These are phyloP conservation scores for Motacilla tschutschensis DNA, from an alignment of 2,113 vertebrate genomes.

Conservation along the genomic window DNA sequence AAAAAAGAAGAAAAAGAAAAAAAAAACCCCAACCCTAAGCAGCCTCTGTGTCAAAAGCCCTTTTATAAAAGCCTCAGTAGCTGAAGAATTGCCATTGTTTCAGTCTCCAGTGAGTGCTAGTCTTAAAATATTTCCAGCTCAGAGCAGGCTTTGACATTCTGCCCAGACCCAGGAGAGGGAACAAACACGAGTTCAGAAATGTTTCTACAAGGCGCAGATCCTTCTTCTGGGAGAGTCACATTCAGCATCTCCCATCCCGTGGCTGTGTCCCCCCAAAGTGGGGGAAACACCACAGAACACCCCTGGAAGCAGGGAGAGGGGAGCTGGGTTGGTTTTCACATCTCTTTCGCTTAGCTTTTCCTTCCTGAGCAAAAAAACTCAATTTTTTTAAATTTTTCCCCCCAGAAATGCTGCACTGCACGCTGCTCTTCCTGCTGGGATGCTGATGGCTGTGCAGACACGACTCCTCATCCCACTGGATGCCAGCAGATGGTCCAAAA, in stretches of 20 bases:
- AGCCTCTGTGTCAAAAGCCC: conserved; percentile 50
- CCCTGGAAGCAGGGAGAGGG: not conserved
- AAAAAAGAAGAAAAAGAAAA: accelerated
- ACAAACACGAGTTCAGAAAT: conserved; percentile 21
- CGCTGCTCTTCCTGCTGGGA: not conserved
- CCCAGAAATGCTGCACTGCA: not conserved
- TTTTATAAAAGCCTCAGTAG: conserved; percentile 46
- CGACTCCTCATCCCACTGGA: accelerated
- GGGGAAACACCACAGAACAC: not conserved
- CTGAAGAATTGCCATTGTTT: conserved; percentile 62
- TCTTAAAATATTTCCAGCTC: conserved; percentile 63
- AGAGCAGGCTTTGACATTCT: conserved; percentile 62
- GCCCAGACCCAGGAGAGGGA: conserved; percentile 55
- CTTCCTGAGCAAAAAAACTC: not conserved
- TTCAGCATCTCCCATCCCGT: not conserved
- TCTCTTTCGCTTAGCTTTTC: not conserved
- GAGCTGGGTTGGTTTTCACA: not conserved
- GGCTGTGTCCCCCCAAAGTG: accelerated
- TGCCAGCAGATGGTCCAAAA: not conserved
- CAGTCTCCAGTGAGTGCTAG: conserved; percentile 50
- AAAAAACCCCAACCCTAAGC: not conserved
- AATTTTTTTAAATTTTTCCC: accelerated
- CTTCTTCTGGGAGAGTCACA: not conserved
- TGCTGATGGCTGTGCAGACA: not conserved
- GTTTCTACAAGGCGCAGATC: conserved; percentile 8